phyloP scores from a whole-genome alignment of 2,113 vertebrate genomes.

The Strix uralensis region DNA sequence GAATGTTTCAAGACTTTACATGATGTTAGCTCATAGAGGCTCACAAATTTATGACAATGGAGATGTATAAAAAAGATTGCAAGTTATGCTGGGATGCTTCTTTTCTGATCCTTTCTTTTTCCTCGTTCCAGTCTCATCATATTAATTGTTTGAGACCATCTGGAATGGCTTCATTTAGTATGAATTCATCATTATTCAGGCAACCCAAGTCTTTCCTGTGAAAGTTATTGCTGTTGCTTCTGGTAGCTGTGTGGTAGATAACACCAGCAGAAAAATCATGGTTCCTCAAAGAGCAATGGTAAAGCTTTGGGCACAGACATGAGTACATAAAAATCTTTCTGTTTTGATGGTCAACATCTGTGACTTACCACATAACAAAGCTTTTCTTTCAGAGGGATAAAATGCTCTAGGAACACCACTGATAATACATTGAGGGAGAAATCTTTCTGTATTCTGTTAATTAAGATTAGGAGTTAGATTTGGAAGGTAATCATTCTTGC shows the following conservation, averaged over 20 bases:
- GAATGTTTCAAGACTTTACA: background rate
- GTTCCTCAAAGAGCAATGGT: background rate
- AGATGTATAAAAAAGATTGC: background rate
- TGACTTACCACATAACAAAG: background rate
- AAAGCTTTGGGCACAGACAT: background rate
- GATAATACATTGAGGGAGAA: background rate
- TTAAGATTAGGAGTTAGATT: background rate
- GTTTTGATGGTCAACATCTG: background rate
- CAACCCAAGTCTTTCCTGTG: background rate
- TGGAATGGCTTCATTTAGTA: background rate
- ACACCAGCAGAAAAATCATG: accelerated
- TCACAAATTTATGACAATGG: background rate
- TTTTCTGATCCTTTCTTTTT: background rate
- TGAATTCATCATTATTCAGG: background rate
- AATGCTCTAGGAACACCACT: background rate
- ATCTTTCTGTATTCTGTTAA: background rate
- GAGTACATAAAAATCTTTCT: background rate
- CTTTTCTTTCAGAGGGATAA: background rate
- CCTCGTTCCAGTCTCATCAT: background rate
- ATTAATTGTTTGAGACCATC: conserved; percentile 20
- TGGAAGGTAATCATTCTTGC: background rate
- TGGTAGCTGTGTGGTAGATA: background rate
- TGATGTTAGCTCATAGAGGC: background rate
- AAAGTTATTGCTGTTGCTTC: background rate
- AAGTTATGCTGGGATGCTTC: background rate